Percentiles rank a stretch among this genome's conserved stretches.
These are phyloP conservation scores for Leucania comma DNA, from an alignment of 2,888 invertebrate species.

Conservation along the genomic window DNA sequence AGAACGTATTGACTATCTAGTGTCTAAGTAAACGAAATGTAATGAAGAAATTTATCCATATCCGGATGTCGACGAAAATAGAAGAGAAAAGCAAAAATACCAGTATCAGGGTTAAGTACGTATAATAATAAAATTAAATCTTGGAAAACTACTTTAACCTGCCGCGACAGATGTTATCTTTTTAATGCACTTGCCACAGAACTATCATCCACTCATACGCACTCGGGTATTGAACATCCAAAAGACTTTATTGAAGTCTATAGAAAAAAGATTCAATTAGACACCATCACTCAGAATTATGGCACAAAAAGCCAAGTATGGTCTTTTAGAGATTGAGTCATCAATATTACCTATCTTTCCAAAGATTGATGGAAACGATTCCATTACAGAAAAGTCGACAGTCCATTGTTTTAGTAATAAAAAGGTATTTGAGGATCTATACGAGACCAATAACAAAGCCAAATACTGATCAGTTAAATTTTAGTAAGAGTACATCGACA, in stretches of 20 bases:
- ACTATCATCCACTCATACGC: neutral
- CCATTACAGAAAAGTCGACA: too few species aligned
- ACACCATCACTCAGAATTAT: too few species aligned
- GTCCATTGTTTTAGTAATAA: too few species aligned
- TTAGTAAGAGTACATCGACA: too few species aligned
- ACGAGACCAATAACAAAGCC: too few species aligned
- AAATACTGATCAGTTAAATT: too few species aligned
- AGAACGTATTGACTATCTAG: slow-evolving; percentile 1
- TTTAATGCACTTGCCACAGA: too few species aligned
- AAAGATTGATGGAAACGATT: neutral
- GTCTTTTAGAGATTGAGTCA: neutral
- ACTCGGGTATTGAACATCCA: neutral
- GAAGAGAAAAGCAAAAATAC: neutral
- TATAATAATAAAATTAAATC: neutral
- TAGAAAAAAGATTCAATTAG: neutral
- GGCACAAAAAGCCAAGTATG: too few species aligned
- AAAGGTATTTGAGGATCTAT: too few species aligned
- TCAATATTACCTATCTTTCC: neutral
- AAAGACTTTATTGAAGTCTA: neutral
- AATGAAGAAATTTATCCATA: slow-evolving; percentile 1
- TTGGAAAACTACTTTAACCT: neutral
- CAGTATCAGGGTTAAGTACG: neutral
- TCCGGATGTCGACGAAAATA: neutral
- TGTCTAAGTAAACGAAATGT: slow-evolving; percentile 1
- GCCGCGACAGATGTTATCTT: neutral